Evolutionary conservation across 2,797 vertebrate species (phyloP).

Genomic region (Okamejei kenojei): DNA sequence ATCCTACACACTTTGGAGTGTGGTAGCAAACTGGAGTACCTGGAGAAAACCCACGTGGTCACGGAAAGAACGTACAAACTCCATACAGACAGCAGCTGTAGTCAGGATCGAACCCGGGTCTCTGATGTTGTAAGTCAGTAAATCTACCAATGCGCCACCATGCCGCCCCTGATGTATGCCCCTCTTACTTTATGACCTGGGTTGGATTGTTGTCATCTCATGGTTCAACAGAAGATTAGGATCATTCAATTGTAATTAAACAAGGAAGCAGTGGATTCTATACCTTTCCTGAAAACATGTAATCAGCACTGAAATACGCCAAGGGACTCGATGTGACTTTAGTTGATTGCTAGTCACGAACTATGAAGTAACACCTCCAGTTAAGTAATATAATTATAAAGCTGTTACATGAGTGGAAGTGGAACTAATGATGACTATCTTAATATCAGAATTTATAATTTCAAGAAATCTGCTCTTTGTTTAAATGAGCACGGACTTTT

Average conservation of each 20-base stretch:
- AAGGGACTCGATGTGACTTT: background rate
- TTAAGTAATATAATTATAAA: background rate
- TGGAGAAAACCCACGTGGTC: too few relatives aligned
- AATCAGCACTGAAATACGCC: background rate
- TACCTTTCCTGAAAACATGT: background rate
- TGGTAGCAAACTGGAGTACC: too few relatives aligned
- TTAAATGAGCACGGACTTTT: background rate
- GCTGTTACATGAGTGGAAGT: background rate
- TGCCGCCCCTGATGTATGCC: too few relatives aligned
- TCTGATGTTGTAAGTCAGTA: too few relatives aligned
- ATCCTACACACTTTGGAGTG: too few relatives aligned
- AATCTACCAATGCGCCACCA: too few relatives aligned
- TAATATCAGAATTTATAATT: slow-evolving; percentile 27
- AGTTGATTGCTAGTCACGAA: background rate
- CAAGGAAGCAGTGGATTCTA: background rate
- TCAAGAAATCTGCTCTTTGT: background rate
- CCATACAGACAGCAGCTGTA: too few relatives aligned
- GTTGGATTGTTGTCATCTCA: background rate
- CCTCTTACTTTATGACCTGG: background rate
- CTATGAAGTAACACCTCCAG: slow-evolving; percentile 3
- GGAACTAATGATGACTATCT: slow-evolving; percentile 14
- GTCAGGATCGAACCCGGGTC: too few relatives aligned
- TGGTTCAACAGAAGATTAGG: background rate
- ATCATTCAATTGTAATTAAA: background rate
- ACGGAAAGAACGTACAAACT: too few relatives aligned